Conservation (phyloP, 2,888 invertebrate species). For the Parnassius orleans region DNA sequence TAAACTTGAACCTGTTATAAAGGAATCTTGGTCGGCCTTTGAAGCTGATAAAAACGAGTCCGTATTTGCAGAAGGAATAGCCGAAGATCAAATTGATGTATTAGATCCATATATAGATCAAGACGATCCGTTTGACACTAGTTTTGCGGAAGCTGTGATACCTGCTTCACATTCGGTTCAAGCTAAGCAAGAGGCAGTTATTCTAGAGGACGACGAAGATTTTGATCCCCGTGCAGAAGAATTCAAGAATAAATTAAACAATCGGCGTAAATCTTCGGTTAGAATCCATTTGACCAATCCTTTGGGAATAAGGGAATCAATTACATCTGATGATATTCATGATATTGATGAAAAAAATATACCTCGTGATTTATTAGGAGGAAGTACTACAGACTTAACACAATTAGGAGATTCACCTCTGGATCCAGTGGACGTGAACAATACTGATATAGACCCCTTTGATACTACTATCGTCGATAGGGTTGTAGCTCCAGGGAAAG, state of each 20-base stretch:
- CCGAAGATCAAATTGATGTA: conserved; percentile 71
- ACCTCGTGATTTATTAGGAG: conserved; percentile 86
- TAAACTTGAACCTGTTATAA: conserved; percentile 64
- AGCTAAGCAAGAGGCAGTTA: conserved; percentile 62
- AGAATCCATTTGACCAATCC: conserved; percentile 85
- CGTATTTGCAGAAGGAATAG: conserved; percentile 70
- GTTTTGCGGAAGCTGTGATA: conserved; percentile 88
- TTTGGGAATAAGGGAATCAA: conserved; percentile 80
- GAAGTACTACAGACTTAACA: conserved; percentile 88
- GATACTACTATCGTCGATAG: conserved; percentile 90
- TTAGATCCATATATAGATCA: conserved; percentile 77
- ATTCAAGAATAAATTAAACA: conserved; percentile 58
- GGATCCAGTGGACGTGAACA: conserved; percentile 81
- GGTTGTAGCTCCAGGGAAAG: conserved; percentile 87
- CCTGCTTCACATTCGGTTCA: conserved; percentile 69
- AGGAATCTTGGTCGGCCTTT: conserved; percentile 85
- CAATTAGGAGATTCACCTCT: conserved; percentile 85
- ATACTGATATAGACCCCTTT: conserved; percentile 88
- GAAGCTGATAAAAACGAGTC: conserved; percentile 75
- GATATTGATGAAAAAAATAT: conserved; percentile 63
- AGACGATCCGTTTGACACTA: conserved; percentile 92
- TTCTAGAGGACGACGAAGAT: conserved; percentile 76
- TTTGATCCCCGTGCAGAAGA: conserved; percentile 86
- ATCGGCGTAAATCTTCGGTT: conserved; percentile 73
- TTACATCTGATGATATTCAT: conserved; percentile 75